Percentiles rank a stretch among this genome's conserved stretches.
These are phyloP conservation scores for Callipepla californica DNA, from an alignment of 2,113 vertebrate species.

Conservation along the genomic window DNA sequence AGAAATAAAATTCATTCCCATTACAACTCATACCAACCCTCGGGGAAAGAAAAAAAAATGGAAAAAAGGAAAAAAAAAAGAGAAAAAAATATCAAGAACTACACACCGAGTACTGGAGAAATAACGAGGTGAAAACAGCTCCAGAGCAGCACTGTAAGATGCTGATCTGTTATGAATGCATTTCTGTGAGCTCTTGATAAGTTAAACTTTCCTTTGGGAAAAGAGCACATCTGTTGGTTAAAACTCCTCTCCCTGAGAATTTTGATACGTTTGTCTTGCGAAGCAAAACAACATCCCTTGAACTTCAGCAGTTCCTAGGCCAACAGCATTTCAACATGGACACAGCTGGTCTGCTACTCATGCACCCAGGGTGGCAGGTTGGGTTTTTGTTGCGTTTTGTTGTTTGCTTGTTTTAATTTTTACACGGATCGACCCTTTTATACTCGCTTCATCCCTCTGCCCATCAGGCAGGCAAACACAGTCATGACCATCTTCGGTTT, in stretches of 20 bases:
- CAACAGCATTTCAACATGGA: conserved; percentile 77
- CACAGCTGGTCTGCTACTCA: conserved; percentile 78
- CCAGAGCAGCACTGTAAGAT: conserved; percentile 57
- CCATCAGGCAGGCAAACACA: conserved; percentile 97
- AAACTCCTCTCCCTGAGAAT: conserved; percentile 70
- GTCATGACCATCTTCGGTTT: conserved; percentile 98
- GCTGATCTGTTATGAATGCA: conserved; percentile 71
- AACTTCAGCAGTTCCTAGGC: conserved; percentile 77
- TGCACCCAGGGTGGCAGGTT: conserved; percentile 63
- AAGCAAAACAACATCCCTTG: conserved; percentile 78
- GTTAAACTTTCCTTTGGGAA: conserved; percentile 63
- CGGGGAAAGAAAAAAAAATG: conserved; percentile 2
- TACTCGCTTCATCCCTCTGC: conserved; percentile 92
- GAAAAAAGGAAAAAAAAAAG: not conserved
- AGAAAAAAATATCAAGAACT: not conserved
- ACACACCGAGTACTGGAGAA: conserved; percentile 14
- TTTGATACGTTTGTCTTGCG: conserved; percentile 73
- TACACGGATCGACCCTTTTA: conserved; percentile 67
- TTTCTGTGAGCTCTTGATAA: conserved; percentile 77
- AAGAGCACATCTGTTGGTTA: conserved; percentile 66
- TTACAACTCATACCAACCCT: conserved; percentile 49
- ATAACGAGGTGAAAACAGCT: conserved; percentile 34
- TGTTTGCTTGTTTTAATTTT: not conserved
- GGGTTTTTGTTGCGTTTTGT: conserved; percentile 10
- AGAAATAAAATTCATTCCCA: conserved; percentile 55